Base-by-base conservation (phyloP, 2,888 invertebrate genomes). In the Arctia plantaginis region DNA sequence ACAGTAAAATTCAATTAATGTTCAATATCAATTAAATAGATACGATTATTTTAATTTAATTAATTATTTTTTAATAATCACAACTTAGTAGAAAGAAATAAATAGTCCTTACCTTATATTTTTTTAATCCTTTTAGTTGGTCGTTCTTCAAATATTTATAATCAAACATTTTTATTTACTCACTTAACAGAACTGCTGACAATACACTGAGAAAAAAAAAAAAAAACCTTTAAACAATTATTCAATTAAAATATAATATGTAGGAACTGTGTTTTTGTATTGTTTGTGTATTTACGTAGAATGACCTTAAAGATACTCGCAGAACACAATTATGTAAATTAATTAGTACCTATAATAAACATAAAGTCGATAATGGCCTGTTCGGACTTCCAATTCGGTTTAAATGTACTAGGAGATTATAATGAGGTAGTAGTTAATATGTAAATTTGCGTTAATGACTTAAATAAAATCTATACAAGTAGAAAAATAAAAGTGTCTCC, bases 71-170 rank as follows among this genome's bases (percentile, higher is more conserved):
- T 30, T 30, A 0, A 30, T 27, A 6, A 15, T 18, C 0, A 18
- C 62, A 62, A 30, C 12, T 55, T n/a, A 55, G 23, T 55, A 55
- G 0, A n/a, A 55, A 62, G 30, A 30, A 30, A 30, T 59, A 18
- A 2, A 30, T 7, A 18, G 30, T 62, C 15, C 83, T 87, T 83
- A 95, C 99, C 97, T 99, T 99, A 92, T 99, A 99, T 89, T 97
- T 98, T 92, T 98, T 98, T 92, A 99, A 99, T 86, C 99, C 99
- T 90, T 97, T 96, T 73, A 99, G 96, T 90, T 99, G 98, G 85
- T 98, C 97, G 84, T 97, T 96, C 41, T 97, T 97, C 84, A 99
- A 96, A 95, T 99, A 99, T 90, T 98, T 97, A 84, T 96, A 96
- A 86, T 97, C 96, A 90, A 97, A 93, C 89, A 95, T 91, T 72